These are phyloP conservation scores for Dicycla oo DNA, from an alignment of 2,888 invertebrate genomes.

Conservation along the genomic window DNA sequence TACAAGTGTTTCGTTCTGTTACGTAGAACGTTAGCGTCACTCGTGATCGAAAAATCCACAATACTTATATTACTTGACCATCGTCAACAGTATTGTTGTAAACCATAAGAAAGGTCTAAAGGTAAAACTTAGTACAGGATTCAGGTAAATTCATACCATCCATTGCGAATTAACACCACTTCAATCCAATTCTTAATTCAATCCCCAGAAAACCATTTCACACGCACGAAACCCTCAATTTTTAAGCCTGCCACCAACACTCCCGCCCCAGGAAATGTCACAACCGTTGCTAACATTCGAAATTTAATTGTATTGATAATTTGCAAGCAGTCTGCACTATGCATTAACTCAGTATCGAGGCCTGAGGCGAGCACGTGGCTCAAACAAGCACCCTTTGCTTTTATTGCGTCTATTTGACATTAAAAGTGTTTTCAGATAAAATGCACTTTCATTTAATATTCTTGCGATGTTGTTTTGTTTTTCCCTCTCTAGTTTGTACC, in stretches of 20 bases:
- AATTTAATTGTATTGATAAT: conserved; percentile 70
- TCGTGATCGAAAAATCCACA: too few species aligned
- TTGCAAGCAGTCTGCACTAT: conserved; percentile 51
- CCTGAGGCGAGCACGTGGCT: conserved; percentile 75
- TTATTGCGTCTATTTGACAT: conserved; percentile 71
- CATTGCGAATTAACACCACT: background rate
- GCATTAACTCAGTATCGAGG: conserved; percentile 60
- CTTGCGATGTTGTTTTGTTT: conserved; percentile 40
- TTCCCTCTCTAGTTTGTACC: background rate
- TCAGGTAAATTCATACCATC: background rate
- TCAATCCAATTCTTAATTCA: conserved; percentile 9
- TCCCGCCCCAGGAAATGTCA: conserved; percentile 63
- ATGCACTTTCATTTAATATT: conserved; percentile 61
- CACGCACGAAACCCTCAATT: conserved; percentile 50
- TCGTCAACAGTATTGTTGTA: background rate
- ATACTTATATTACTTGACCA: background rate
- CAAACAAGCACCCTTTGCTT: conserved; percentile 59
- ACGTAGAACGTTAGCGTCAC: too few species aligned
- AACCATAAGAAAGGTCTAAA: too few species aligned
- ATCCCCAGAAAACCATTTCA: conserved; percentile 22
- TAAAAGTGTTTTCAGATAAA: conserved; percentile 72
- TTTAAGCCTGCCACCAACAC: conserved; percentile 54
- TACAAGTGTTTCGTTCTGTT: too few species aligned
- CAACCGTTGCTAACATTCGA: conserved; percentile 64
- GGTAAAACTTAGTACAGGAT: too few species aligned